Evolutionary conservation across 2,113 vertebrate species (phyloP).

Genomic region (Stercorarius parasiticus): DNA sequence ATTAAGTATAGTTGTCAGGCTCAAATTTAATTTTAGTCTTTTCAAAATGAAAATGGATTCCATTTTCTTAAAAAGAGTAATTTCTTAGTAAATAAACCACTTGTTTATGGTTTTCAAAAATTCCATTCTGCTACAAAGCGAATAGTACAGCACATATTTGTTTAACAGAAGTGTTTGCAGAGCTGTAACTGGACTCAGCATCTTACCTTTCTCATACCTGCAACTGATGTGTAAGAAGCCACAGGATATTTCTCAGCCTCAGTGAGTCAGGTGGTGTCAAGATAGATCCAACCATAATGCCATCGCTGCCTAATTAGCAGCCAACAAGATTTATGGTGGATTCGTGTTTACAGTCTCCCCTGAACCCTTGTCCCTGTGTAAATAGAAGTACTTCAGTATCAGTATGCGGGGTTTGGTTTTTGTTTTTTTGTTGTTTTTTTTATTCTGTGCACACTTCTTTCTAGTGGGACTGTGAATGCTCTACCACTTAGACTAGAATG

Average conservation of each 20-base stretch:
- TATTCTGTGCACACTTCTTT: background rate
- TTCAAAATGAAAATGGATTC: background rate
- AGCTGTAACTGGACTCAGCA: background rate
- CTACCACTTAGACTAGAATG: background rate
- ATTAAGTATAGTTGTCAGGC: background rate
- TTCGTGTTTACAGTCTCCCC: background rate
- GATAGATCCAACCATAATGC: background rate
- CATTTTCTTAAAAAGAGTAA: background rate
- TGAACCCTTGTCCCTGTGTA: background rate
- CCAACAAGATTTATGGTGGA: background rate
- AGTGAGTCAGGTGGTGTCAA: background rate
- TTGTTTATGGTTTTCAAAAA: background rate
- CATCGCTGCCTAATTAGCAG: background rate
- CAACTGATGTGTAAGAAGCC: background rate
- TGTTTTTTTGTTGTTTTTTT: background rate
- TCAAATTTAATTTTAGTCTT: background rate
- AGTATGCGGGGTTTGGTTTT: fast-evolving
- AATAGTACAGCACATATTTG: background rate
- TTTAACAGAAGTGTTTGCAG: background rate
- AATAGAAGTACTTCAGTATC: background rate
- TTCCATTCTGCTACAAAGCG: background rate
- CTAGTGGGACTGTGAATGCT: background rate
- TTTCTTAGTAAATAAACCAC: background rate
- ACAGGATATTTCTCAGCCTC: background rate
- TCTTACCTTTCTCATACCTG: background rate